Base-by-base conservation (phyloP, 2,797 vertebrate genomes). In the Anguilla megastoma region DNA sequence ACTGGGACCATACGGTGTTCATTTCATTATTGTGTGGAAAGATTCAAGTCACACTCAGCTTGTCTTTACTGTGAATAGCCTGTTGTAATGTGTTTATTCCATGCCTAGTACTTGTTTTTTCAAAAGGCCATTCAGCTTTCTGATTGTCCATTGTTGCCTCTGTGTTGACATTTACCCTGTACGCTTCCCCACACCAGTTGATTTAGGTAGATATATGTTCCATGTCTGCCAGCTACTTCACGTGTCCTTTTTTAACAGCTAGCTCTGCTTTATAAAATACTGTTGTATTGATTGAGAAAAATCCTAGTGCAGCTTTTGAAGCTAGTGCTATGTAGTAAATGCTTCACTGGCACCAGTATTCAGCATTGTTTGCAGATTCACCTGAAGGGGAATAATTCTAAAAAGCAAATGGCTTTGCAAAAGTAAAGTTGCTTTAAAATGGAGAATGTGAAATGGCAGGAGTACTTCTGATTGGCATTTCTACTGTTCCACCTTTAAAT, bases 31-130 rank as follows among this genome's bases (percentile, higher is more conserved):
- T 74, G 87, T 69, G 85, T 86, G 89, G 91, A 89, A 36, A 87
- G 86, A 66, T 6, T 5, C 27, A 91, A 85, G 85, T 79, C 54
- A 45, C 84, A 88, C 92, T 90, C 69, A 33, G 69, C 88, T 91
- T 93, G 92, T 93, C 92, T 92, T 89, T n/a, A 91, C 90, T 91
- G 92, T 92, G 85, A 30, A 36, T n/a, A 74, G n/a, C 87, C 33
- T 56, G 63, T 56, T 84, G 82, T 84, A 63, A 4, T 79, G 69
- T 89, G 88, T 89, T 83, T 86, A 89, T 86, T 56, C 86, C 85
- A 89, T 89, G 76, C 85, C 85, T 52, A 71, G 58, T 86, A 41
- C 48, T 88, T 36, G 41, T 14, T 27, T 86, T 36, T 82, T 82
- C 48, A 30, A 85, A 66, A 56, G 56, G 74, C 48, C 60, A 36